Evolutionary conservation across 2,113 vertebrate genomes (phyloP).

Genomic region (Leptocoma aspasia): DNA sequence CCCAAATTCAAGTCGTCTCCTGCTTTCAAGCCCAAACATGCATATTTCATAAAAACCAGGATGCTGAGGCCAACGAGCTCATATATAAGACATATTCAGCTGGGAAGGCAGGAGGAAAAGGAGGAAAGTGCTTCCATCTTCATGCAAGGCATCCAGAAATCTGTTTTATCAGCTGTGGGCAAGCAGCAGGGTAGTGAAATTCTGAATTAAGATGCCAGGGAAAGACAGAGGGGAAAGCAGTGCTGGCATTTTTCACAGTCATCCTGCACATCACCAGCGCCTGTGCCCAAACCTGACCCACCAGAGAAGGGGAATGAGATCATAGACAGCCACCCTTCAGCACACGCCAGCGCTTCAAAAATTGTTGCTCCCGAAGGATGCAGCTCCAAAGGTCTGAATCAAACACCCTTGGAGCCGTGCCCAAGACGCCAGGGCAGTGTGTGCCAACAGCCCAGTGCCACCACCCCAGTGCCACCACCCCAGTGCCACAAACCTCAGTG

Average conservation of each 20-base stretch:
- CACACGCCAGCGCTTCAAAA: rapidly evolving
- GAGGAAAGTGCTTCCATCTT: background rate
- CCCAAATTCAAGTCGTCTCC: background rate
- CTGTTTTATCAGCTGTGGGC: background rate
- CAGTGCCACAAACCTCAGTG: too few relatives aligned
- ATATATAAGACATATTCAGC: background rate
- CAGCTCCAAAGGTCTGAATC: background rate
- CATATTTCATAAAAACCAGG: background rate
- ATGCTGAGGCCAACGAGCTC: background rate
- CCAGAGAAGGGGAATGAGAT: background rate
- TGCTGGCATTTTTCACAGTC: conserved; percentile 21
- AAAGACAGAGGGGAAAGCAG: background rate
- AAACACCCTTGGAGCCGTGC: background rate
- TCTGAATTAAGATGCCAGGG: background rate
- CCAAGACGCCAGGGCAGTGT: background rate
- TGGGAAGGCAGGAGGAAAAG: background rate
- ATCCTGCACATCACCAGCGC: background rate
- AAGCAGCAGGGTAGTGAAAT: background rate
- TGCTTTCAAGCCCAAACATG: background rate
- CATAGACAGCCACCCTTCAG: background rate
- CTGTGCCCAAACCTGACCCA: background rate
- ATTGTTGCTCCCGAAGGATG: background rate
- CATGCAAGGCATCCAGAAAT: background rate
- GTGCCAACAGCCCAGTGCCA: background rate
- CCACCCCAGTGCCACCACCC: rapidly evolving